Base-by-base conservation (phyloP, 2,888 invertebrate species). In the Frankliniella intonsa region DNA sequence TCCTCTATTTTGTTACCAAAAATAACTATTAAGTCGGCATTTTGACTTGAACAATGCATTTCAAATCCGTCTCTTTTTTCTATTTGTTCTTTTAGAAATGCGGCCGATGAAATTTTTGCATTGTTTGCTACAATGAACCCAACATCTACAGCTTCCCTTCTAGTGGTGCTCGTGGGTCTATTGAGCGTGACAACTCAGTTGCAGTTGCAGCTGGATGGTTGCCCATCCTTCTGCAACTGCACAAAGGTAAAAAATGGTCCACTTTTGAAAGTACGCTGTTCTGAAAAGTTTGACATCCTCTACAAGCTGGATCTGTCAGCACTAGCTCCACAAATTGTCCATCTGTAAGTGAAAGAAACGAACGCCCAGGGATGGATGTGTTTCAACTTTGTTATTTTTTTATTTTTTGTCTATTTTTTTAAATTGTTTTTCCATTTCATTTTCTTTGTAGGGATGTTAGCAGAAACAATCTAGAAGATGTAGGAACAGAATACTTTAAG, bases 401-500 rank as follows among this genome's bases (percentile, higher is more conserved):
- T 65, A 76, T 27, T 38, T 81, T 3, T 81, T 38, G 82, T 82
- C 51, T 19, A 50, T 82, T 14, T 62, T 50, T 38, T 25, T 51
- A n/a, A 49, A 19, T 50, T 19, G 80, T 76, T 81, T 80, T 83
- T 55, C 55, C 14, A 55, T 19, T 25, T 76, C 38, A 80, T 81
- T 55, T 82, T 14, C 80, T 3, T 84, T 85, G 38, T 84, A 86
- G 86, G 86, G 94, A 96, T 88, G 89, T 97, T 81, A 95, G 94
- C 86, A 92, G 92, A 86, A 97, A 96, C 87, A 91, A 92, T 85
- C 93, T 97, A 86, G 90, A 91, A 80, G 88, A 90, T 25, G 92
- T 97, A 85, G 92, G 94, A 85, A 91, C 92, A 7, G 92, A 93
- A 86, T 93, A 95, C 81, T 96, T 97, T 87, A 90, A 90, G 84